Conservation (phyloP, 92 coral and sea anemone species). For the Palythoa heliodiscus region DNA sequence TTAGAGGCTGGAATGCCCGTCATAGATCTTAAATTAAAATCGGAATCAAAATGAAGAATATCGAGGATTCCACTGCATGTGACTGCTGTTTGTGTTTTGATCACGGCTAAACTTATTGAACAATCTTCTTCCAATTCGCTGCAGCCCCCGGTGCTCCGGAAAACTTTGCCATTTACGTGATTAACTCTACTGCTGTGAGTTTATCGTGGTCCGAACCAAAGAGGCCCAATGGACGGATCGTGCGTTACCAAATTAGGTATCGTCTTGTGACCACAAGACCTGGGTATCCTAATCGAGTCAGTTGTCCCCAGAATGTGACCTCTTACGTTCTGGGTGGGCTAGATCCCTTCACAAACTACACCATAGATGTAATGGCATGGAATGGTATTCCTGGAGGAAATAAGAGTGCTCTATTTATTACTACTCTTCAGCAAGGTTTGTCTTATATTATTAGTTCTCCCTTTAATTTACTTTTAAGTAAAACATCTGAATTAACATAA, state of each 20-base stretch:
- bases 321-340: constrained; percentile 16
- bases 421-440: constrained; percentile 25
- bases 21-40: too few species aligned
- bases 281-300: constrained; percentile 17
- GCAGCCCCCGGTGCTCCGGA: constrained; percentile 42
- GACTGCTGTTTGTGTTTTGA: too few species aligned
- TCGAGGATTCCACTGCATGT: too few species aligned
- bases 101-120: neutral
- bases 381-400: constrained; percentile 39
- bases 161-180: constrained; percentile 16
- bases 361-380: constrained; percentile 15
- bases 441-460: neutral
- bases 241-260: constrained; percentile 3
- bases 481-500: too few species aligned
- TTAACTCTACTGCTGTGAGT: constrained; percentile 37
- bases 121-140: too few species aligned
- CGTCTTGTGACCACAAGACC: constrained; percentile 2
- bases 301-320: constrained; percentile 28
- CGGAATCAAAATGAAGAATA: too few species aligned
- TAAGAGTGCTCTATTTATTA: constrained; percentile 6
- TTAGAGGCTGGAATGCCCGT: too few species aligned
- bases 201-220: constrained; percentile 39
- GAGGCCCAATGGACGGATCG: constrained; percentile 35
- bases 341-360: constrained; percentile 32
- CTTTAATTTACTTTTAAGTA: too few species aligned